These are phyloP conservation scores for Toxostoma redivivum DNA, from an alignment of 2,113 vertebrate species.

Conservation along the genomic window DNA sequence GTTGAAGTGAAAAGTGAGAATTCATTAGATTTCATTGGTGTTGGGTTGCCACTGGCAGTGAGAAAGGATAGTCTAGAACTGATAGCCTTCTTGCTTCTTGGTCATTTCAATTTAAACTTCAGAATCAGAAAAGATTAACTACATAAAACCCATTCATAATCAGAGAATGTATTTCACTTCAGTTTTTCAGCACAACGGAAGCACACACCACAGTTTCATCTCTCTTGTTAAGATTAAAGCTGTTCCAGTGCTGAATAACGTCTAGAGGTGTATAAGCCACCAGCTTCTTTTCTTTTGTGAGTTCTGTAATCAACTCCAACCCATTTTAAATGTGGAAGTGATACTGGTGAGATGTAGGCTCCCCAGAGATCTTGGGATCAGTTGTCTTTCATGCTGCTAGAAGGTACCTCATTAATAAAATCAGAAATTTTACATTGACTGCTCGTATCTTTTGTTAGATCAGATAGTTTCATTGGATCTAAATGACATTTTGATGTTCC, in stretches of 20 bases:
- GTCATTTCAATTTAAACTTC: constrained; percentile 48
- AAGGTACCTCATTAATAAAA: neutral
- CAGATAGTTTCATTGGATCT: neutral
- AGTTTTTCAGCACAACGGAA: constrained; percentile 19
- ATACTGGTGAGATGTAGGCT: neutral
- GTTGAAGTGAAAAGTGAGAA: neutral
- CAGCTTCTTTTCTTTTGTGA: neutral
- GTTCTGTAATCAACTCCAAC: neutral
- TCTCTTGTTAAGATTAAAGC: neutral
- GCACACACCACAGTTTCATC: neutral
- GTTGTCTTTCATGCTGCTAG: neutral
- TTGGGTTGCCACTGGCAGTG: neutral
- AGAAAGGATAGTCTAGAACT: constrained; percentile 16
- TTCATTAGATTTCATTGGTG: neutral
- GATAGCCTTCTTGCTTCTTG: constrained; percentile 30
- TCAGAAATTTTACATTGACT: neutral
- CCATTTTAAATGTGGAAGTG: neutral
- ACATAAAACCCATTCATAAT: neutral
- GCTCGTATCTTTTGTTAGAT: neutral
- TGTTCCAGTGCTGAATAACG: neutral
- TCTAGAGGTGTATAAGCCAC: neutral
- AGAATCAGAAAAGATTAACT: constrained; percentile 45
- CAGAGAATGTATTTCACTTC: constrained; percentile 29
- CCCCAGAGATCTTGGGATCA: neutral
- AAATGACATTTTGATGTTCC: neutral